Evolutionary conservation across 2,113 vertebrate species (phyloP).

Genomic region (Philantomba maxwellii): DNA sequence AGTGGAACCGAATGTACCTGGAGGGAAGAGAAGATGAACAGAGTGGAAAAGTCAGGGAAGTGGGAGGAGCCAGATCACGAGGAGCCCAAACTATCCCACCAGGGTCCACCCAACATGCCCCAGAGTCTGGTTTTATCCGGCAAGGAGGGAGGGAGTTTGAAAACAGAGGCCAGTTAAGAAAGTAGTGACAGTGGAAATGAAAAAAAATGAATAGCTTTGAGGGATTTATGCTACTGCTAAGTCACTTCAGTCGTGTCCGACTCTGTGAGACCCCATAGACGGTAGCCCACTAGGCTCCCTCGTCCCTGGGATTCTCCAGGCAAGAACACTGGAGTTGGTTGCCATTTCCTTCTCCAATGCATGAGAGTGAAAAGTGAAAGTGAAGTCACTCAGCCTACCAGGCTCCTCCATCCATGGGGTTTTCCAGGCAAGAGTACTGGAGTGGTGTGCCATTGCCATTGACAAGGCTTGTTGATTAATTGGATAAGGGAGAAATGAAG

Average conservation of each 20-base stretch:
- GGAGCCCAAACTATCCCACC: not conserved
- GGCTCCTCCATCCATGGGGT: too few species aligned
- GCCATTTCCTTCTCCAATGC: too few species aligned
- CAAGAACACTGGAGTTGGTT: too few species aligned
- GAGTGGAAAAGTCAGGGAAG: not conserved
- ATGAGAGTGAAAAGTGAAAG: too few species aligned
- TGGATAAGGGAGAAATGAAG: not conserved
- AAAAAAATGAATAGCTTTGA: not conserved
- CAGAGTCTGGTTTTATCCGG: not conserved
- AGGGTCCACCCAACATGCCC: not conserved
- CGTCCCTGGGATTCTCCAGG: too few species aligned
- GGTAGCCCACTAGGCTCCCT: too few species aligned
- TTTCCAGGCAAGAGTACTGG: too few species aligned
- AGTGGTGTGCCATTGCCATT: too few species aligned
- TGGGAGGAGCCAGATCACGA: too few species aligned
- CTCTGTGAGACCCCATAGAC: too few species aligned
- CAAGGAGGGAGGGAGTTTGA: not conserved
- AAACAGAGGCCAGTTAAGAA: not conserved
- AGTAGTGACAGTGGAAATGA: not conserved
- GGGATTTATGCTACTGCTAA: not conserved
- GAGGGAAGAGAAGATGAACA: not conserved
- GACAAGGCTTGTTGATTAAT: not conserved
- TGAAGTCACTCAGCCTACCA: too few species aligned
- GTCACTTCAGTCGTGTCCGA: too few species aligned
- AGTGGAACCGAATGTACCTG: not conserved